Conservation (phyloP, 30 jellyfish, hydroid and myxozoan species). For the Aurelia sp. region DNA sequence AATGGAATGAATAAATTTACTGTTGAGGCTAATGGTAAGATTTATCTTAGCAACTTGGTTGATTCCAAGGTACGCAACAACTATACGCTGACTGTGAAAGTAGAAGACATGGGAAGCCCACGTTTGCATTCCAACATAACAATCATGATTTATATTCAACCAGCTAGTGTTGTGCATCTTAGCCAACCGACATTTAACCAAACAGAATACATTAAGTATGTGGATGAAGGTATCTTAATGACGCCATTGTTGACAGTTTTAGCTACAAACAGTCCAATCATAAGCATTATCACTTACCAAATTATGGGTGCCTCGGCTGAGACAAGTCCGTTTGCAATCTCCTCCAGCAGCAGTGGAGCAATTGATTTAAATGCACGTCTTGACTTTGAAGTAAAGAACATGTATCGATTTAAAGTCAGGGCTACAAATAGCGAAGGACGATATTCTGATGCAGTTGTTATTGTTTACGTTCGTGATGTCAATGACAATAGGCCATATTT, state of each 20-base stretch:
- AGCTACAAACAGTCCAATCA: conserved; percentile 31
- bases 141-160: conserved; percentile 66
- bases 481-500: conserved; percentile 90
- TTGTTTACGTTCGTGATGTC: conserved; percentile 72
- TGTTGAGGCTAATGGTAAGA: conserved; percentile 72
- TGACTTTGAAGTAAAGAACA: conserved; percentile 71
- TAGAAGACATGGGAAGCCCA: conserved; percentile 76
- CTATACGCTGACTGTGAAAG: conserved; percentile 66
- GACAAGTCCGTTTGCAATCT: conserved; percentile 59
- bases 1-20: conserved; percentile 60
- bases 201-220: conserved; percentile 38
- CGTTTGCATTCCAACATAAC: conserved; percentile 32
- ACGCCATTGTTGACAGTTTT: conserved; percentile 32
- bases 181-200: conserved; percentile 72
- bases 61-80: conserved; percentile 44
- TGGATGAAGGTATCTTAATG: conserved; percentile 62
- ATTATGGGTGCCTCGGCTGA: conserved; percentile 51
- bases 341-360: conserved; percentile 42
- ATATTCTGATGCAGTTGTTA: conserved; percentile 62
- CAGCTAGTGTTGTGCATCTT: conserved; percentile 57
- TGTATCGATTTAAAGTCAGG: conserved; percentile 70
- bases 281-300: conserved; percentile 27
- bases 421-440: conserved; percentile 76
- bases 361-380: conserved; percentile 26
- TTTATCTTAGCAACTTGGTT: conserved; percentile 45